Percentiles rank a stretch among this genome's conserved stretches.
These are phyloP conservation scores for Rhynchomys soricoides DNA, from an alignment of 2,113 vertebrate genomes.

Conservation along the genomic window DNA sequence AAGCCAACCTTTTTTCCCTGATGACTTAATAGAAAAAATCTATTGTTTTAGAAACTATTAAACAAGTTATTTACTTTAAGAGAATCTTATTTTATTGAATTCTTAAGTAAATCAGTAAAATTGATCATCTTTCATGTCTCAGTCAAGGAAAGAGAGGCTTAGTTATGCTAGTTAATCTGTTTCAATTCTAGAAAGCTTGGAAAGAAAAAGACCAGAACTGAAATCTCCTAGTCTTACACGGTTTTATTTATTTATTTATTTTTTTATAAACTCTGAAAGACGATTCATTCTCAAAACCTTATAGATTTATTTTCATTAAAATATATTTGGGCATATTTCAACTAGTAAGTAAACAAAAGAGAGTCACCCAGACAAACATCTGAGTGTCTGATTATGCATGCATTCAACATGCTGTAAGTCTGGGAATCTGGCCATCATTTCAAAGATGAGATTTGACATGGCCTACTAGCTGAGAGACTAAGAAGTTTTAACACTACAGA, in stretches of 20 bases:
- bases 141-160: background rate
- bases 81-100: background rate
- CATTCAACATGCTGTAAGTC: background rate
- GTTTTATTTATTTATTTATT: no score
- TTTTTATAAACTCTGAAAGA: constrained; percentile 10
- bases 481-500: constrained; percentile 47
- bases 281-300: background rate
- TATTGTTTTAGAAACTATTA: background rate
- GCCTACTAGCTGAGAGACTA: constrained; percentile 33
- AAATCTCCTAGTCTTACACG: background rate
- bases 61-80: background rate
- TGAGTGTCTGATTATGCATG: constrained; percentile 35
- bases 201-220: background rate
- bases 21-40: background rate
- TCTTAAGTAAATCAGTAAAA: background rate
- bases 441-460: constrained; percentile 62
- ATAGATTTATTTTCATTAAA: constrained; percentile 34
- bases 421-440: constrained; percentile 60
- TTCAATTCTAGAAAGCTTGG: background rate
- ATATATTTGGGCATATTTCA: constrained; percentile 23
- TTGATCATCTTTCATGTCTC: background rate
- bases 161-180: background rate
- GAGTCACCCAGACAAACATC: background rate
- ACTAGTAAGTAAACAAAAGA: constrained; percentile 16
- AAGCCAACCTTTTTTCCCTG: background rate